Conservation (phyloP, 92 coral and sea anemone genomes). For the Zoanthus solanderi region DNA sequence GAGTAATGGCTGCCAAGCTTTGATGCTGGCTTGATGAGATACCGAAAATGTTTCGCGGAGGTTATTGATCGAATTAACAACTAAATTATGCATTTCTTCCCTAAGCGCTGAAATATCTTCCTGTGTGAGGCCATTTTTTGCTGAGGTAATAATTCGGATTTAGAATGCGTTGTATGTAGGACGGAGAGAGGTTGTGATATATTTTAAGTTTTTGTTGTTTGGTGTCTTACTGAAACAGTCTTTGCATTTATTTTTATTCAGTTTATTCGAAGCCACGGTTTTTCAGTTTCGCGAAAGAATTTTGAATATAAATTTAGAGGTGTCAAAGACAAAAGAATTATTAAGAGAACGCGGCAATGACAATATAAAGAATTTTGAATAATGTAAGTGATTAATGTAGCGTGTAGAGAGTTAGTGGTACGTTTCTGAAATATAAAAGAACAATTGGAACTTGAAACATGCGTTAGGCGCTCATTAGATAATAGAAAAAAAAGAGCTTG, state of each 20-base stretch:
- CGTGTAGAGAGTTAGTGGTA: conserved; percentile 2
- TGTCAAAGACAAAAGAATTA: neutral
- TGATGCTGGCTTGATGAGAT: neutral
- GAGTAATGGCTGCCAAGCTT: neutral
- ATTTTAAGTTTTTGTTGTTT: too few species aligned
- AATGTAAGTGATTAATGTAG: neutral
- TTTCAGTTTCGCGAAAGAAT: neutral
- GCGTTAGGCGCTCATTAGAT: neutral
- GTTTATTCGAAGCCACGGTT: conserved; percentile 2
- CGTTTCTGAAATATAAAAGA: neutral
- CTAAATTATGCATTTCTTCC: conserved; percentile 12
- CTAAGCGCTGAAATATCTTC: neutral
- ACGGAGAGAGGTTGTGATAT: neutral
- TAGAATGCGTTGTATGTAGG: neutral
- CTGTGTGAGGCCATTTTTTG: neutral
- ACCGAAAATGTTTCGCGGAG: neutral
- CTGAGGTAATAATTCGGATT: neutral
- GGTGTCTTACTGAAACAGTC: neutral
- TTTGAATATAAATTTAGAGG: neutral
- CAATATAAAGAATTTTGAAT: neutral
- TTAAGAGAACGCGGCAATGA: too few species aligned
- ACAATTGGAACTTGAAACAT: neutral
- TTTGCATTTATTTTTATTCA: conserved; percentile 4
- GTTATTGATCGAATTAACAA: neutral
- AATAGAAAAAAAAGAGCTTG: neutral